A percentile compares a stretch with the other conserved stretches of the same genome.
These are phyloP conservation scores for Chymomyza procnemis DNA, from an alignment of 2,888 invertebrate species.

Conservation along the genomic window DNA sequence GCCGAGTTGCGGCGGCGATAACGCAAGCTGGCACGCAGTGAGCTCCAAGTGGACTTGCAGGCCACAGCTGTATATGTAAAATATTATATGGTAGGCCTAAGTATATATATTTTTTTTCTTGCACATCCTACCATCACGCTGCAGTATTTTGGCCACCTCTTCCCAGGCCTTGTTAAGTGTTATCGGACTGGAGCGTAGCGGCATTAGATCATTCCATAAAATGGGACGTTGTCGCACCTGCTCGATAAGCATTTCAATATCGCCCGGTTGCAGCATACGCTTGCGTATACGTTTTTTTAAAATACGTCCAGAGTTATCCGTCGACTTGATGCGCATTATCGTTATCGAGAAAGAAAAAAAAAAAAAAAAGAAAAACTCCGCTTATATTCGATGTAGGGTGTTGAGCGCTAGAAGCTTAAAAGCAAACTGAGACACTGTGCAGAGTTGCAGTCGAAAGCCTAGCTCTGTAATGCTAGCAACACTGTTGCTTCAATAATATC, in stretches of 20 bases:
- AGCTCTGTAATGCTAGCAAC: background rate
- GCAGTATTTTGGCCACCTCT: background rate
- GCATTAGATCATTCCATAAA: background rate
- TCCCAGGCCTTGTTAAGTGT: background rate
- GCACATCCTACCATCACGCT: background rate
- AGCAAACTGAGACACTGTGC: background rate
- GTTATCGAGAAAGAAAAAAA: background rate
- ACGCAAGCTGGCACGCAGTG: background rate
- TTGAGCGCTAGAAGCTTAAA: background rate
- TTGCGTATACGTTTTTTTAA: background rate
- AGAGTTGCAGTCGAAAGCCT: background rate
- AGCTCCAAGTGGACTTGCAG: conserved; percentile 2
- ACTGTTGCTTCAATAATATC: background rate
- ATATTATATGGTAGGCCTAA: background rate
- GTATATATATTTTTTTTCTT: background rate
- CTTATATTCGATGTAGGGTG: background rate
- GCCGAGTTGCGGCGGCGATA: background rate
- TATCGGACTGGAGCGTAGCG: background rate
- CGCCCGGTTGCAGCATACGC: background rate
- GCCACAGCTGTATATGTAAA: background rate
- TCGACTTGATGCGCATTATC: background rate
- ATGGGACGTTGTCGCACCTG: background rate
- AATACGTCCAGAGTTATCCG: background rate
- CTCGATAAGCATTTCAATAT: background rate
- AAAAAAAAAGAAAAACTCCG: background rate